Base-by-base conservation (phyloP, 2,888 invertebrate species). In the Oscheius sp. region DNA sequence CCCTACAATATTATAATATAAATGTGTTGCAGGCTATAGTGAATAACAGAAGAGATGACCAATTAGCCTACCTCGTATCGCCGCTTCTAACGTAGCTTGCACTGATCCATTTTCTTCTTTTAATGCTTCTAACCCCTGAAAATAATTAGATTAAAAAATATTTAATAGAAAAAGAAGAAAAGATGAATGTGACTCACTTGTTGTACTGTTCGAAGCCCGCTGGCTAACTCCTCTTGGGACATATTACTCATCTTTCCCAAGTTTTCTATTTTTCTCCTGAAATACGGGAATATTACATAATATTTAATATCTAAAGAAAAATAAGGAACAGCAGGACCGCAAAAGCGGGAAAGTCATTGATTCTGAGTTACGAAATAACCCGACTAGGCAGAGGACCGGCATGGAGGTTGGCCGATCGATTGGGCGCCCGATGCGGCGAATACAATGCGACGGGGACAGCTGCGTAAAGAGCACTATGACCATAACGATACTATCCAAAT, bases 181-280 rank as follows among this genome's bases (percentile, higher is more conserved):
- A 35, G 9, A 35, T 6, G 9, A 6, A 35, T 35, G 16, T 13
- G 2, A 53, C 29, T 21, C 18, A 73, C 73, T 46, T 74, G 74
- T 56, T 72, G 76, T 9, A 75, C 73, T 1, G 79, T 81, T 58
- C 77, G 69, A 25, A 78, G 69, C 2, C 75, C 77, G 46, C 76
- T 76, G 3, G 71, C 53, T 21, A 81, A 45, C 23, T 79, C 76
- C 29, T 81, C 79, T 27, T 77, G 77, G 12, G 73, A 69, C 72
- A 78, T 69, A 27, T 79, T 73, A 12, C 75, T 70, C 81, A 81
- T 81, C 59, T 70, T 78, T 23, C 74, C 76, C 49, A 81, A 68
- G 52, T 78, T 76, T 73, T 79, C 81, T 18, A 77, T 81, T 61
- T 81, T 77, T 23, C 77, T 68, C 41, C 79, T 79, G 73, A 58